phyloP scores from a whole-genome alignment of 1,140 invertebrate genomes.

The Leptoteleia sp. region DNA sequence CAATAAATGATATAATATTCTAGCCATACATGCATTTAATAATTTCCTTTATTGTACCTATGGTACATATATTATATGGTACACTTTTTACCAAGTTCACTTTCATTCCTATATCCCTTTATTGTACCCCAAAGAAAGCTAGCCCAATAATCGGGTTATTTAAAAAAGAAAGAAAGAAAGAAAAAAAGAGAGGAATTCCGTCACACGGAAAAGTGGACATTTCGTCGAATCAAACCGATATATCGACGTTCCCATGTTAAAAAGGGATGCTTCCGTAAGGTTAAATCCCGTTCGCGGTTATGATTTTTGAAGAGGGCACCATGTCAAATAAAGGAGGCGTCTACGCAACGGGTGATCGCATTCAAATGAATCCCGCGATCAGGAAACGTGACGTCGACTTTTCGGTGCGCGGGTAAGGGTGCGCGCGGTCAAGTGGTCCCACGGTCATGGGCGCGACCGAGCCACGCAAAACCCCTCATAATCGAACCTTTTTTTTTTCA shows the following conservation, averaged over 20 bases:
- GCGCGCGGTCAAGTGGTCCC: constrained; percentile 53
- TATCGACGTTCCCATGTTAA: background rate
- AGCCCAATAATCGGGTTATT: no score
- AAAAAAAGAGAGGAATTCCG: no score
- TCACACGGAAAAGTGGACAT: no score
- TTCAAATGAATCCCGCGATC: constrained; percentile 49
- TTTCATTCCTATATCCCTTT: no score
- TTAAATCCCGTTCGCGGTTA: constrained; percentile 39
- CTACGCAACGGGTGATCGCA: constrained; percentile 24
- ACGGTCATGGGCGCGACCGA: constrained; percentile 32
- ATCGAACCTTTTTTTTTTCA: constrained; percentile 48
- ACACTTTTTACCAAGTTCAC: no score
- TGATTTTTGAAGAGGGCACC: constrained; percentile 45
- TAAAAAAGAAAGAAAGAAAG: no score
- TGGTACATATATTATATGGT: no score
- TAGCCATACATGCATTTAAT: no score
- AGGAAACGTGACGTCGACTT: constrained; percentile 39
- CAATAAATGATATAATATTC: no score
- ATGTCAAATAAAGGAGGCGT: constrained; percentile 29
- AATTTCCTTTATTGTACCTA: no score
- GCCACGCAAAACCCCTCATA: constrained; percentile 28
- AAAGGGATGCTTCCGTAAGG: constrained; percentile 17
- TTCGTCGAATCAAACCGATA: background rate
- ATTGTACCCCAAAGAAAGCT: no score
- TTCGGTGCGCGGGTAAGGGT: constrained; percentile 20